phyloP scores from a whole-genome alignment of 2,888 invertebrate species.

The Hypomecis atomaria region DNA sequence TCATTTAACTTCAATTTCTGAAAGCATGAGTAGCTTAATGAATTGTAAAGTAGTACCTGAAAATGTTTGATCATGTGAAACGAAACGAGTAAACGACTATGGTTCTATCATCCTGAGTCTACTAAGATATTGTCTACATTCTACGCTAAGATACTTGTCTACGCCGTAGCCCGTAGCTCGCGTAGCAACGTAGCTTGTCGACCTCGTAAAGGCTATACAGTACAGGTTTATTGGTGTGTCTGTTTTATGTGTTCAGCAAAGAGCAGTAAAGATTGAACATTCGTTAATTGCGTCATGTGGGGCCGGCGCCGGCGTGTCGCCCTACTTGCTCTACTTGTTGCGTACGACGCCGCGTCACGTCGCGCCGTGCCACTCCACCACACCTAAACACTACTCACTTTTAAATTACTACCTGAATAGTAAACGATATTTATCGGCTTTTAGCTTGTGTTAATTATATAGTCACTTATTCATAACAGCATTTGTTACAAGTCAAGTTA shows the following conservation, averaged over 20 bases:
- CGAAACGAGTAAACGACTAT: too few relatives aligned
- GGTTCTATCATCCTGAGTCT: background rate
- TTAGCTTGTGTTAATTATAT: too few relatives aligned
- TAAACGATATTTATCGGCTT: conserved; percentile 1
- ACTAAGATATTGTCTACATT: background rate
- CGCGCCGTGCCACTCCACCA: conserved; percentile 52
- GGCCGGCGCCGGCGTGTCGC: conserved; percentile 71
- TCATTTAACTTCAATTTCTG: too few relatives aligned
- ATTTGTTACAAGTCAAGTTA: too few relatives aligned
- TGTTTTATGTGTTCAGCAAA: conserved; percentile 38
- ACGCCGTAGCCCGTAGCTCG: conserved; percentile 50
- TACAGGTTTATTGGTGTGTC: conserved; percentile 38
- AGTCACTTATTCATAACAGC: too few relatives aligned
- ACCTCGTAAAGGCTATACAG: conserved; percentile 23
- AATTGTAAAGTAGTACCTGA: too few relatives aligned
- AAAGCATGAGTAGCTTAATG: too few relatives aligned
- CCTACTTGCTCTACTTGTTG: conserved; percentile 71
- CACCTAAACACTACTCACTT: conserved; percentile 64
- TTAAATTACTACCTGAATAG: conserved; percentile 37
- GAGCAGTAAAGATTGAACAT: conserved; percentile 38
- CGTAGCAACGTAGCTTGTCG: conserved; percentile 27
- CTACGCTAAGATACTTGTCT: conserved; percentile 13
- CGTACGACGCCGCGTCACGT: conserved; percentile 45
- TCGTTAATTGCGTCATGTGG: conserved; percentile 47
- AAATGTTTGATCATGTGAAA: too few relatives aligned